A percentile compares a stretch with the other conserved stretches of the same genome.
phyloP scores from a whole-genome alignment of 1,140 invertebrate species.

The Aphaenogaster ashmeadi region DNA sequence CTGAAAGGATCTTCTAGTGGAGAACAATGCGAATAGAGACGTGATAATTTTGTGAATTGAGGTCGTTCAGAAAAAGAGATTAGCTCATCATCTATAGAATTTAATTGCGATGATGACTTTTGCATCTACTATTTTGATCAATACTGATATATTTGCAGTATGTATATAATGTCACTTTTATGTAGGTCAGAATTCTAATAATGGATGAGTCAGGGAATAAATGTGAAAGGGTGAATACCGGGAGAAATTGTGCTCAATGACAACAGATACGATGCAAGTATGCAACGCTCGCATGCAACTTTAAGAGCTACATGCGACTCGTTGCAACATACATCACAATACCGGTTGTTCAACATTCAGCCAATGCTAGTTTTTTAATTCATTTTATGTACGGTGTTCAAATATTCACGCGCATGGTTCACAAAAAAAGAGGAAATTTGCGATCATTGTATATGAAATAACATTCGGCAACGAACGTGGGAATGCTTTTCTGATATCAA shows the following conservation, averaged over 20 bases:
- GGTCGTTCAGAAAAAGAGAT: not conserved
- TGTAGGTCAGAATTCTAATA: not conserved
- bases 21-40: not conserved
- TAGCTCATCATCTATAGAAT: not conserved
- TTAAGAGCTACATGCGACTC: slow-evolving; percentile 10
- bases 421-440: not conserved
- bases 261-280: not conserved
- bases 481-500: not conserved
- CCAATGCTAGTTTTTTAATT: not conserved
- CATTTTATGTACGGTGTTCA: not conserved
- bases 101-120: not conserved
- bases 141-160: not conserved
- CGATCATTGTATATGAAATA: not conserved
- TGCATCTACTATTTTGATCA: not conserved
- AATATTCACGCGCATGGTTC: not conserved
- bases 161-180: not conserved
- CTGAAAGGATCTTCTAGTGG: not conserved
- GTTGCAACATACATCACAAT: not conserved
- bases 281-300: not conserved
- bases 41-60: slow-evolving; percentile 6
- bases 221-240: not conserved
- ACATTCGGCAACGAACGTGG: not conserved
- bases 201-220: not conserved
- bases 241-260: not conserved
- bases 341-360: not conserved